Percentiles rank a stretch among this genome's conserved stretches.
These are phyloP conservation scores for Meloe dianella DNA, from an alignment of 2,888 invertebrate genomes.

Conservation along the genomic window DNA sequence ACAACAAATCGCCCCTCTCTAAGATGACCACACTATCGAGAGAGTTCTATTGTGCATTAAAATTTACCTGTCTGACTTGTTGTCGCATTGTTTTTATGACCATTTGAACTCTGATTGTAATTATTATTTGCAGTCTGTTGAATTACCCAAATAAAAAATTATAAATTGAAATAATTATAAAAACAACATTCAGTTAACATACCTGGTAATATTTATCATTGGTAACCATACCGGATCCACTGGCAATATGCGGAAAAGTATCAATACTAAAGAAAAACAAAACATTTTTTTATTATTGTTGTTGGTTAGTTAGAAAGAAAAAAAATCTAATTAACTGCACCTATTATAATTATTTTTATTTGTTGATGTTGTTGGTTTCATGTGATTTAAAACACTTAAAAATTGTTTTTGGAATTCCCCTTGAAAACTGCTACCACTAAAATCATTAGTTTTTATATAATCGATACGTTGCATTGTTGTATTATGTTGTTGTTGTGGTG, in stretches of 20 bases:
- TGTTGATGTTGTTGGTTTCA: slow-evolving; percentile 34
- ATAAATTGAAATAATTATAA: too few relatives aligned
- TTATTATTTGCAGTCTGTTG: slow-evolving; percentile 47
- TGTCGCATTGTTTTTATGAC: slow-evolving; percentile 43
- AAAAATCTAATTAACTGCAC: slow-evolving; percentile 47
- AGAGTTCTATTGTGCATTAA: too few relatives aligned
- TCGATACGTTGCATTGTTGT: slow-evolving; percentile 30
- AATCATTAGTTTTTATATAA: slow-evolving; percentile 30
- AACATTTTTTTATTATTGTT: too few relatives aligned
- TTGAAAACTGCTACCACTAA: slow-evolving; percentile 49
- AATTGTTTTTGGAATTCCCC: slow-evolving; percentile 58
- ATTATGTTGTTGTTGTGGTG: slow-evolving; percentile 19
- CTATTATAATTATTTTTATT: slow-evolving; percentile 53
- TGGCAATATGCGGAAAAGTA: slow-evolving; percentile 39
- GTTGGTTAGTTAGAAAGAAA: slow-evolving; percentile 17
- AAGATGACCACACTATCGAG: too few relatives aligned
- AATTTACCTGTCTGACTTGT: slow-evolving; percentile 43
- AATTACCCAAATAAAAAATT: neutral
- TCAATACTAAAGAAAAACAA: slow-evolving; percentile 37
- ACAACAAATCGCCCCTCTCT: too few relatives aligned
- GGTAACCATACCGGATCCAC: slow-evolving; percentile 33
- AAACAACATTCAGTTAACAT: slow-evolving; percentile 17
- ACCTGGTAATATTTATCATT: slow-evolving; percentile 46
- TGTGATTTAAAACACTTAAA: slow-evolving; percentile 44
- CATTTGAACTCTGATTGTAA: slow-evolving; percentile 43